These are phyloP conservation scores for Lasaia peninsularis DNA, from an alignment of 1,140 invertebrate species.

Conservation along the genomic window DNA sequence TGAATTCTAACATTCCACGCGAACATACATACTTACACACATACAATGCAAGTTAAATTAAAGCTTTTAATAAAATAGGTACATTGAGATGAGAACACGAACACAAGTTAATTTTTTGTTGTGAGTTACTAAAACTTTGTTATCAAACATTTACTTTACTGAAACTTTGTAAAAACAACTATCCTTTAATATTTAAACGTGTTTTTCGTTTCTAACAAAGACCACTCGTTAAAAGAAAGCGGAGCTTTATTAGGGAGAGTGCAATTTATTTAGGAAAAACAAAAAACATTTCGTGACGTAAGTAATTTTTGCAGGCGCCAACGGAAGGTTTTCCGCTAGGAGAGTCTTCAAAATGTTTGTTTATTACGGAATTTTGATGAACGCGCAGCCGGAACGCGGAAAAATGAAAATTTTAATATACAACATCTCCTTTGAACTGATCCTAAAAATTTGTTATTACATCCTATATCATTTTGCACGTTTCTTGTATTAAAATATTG, in stretches of 20 bases:
- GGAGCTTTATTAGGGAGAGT: slow-evolving; percentile 8
- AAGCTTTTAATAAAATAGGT: no score
- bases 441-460: slow-evolving; percentile 4
- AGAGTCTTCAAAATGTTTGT: slow-evolving; percentile 6
- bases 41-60: no score
- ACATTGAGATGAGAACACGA: no score
- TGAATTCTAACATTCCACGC: no score
- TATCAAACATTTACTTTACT: no score
- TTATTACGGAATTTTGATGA: slow-evolving; percentile 1
- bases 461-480: not conserved
- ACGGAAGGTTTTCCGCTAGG: not conserved
- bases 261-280: slow-evolving; percentile 1
- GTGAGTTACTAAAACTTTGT: no score
- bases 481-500: not conserved
- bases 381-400: not conserved
- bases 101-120: no score
- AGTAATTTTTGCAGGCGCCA: slow-evolving; percentile 9
- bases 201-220: not conserved
- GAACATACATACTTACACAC: no score
- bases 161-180: not conserved
- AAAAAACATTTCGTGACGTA: slow-evolving; percentile 6
- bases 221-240: not conserved
- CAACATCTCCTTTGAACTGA: not conserved
- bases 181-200: not conserved
- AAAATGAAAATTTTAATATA: slow-evolving; percentile 12